Base-by-base conservation (phyloP, 64 coral and sea anemone genomes). In the Actinia tenebrosa region DNA sequence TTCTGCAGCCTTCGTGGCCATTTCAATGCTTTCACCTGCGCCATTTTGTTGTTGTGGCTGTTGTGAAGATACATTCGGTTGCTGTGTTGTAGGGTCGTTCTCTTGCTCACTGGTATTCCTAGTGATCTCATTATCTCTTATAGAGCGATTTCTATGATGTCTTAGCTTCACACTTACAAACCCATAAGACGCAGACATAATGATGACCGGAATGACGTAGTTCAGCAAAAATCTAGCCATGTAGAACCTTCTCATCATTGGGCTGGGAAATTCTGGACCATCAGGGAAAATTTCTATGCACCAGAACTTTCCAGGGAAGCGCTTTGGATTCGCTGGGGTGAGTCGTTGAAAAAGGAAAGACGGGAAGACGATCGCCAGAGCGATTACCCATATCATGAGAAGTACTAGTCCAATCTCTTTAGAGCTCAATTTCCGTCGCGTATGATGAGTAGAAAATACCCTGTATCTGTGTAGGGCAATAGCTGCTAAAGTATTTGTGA, bases 401-500 rank as follows among this genome's bases (percentile, higher is more conserved):
- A 92, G 18, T 45, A 88, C 60, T 5, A 87, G 53, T 15, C 60
- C 85, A 15, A 83, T 84, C 55, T 87, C 44, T 20, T 59, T 88
- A 16, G 50, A 26, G 19, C 45, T 88, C 83, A 92, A 11, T 87
- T 63, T 83, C 17, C 77, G 69, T 42, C 45, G 69, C 44, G 88
- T 16, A 62, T 80, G 53, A 77, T 44, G 20, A 10, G 77, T 80
- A 45, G 86, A 55, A 17, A 92, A 87, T 37, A 54, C 87, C 4
- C 59, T 6, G 14, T 81, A 92, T 63, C 91, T 83, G 50, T 92
- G 71, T 42, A 92, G 60, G 20, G 91, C 91, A 23, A 92, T 88
- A n/a, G 86, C 91, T 27, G 91, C 86, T 15, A 92, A 79, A 1
- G 86, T 88, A 79, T 83, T n/a, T 7, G 91, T 92, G n/a, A 88